phyloP scores from a whole-genome alignment of 2,113 vertebrate genomes.

The Hepsetus odoe region DNA sequence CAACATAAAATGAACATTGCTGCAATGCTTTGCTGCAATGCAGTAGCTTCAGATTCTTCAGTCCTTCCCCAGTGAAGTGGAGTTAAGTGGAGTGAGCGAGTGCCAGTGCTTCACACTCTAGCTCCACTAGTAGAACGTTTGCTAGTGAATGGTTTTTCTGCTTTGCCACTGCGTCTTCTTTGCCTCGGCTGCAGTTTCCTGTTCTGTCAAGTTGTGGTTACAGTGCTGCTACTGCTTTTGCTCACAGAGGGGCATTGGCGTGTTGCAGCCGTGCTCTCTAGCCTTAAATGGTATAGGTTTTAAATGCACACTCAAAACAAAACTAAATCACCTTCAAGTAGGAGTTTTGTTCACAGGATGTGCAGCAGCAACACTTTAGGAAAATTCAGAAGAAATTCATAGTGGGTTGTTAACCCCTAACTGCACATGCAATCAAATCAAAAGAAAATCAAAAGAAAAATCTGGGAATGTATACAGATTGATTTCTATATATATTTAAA shows the following conservation, averaged over 20 bases:
- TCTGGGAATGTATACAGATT: too few relatives aligned
- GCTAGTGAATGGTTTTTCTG: background rate
- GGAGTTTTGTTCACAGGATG: background rate
- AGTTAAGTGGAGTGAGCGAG: background rate
- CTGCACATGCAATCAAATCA: background rate
- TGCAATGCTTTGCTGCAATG: conserved; percentile 43
- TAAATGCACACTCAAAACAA: conserved; percentile 16
- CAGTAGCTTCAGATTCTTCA: conserved; percentile 24
- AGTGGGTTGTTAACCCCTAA: background rate
- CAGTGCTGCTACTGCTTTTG: background rate
- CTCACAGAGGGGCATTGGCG: background rate
- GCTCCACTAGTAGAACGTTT: background rate
- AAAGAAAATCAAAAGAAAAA: too few relatives aligned
- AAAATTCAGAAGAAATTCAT: background rate
- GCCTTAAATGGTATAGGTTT: conserved; percentile 42
- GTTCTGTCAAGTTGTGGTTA: conserved; percentile 18
- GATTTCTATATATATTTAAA: too few relatives aligned
- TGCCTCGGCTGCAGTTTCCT: conserved; percentile 31
- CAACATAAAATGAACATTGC: background rate
- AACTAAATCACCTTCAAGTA: conserved; percentile 14
- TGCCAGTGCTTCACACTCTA: background rate
- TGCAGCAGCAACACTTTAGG: background rate
- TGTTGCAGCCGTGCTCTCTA: background rate
- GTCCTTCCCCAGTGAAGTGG: background rate
- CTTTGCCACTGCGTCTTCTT: conserved; percentile 9